These are phyloP conservation scores for Atlantisia rogersi DNA, from an alignment of 2,113 vertebrate genomes.

Conservation along the genomic window DNA sequence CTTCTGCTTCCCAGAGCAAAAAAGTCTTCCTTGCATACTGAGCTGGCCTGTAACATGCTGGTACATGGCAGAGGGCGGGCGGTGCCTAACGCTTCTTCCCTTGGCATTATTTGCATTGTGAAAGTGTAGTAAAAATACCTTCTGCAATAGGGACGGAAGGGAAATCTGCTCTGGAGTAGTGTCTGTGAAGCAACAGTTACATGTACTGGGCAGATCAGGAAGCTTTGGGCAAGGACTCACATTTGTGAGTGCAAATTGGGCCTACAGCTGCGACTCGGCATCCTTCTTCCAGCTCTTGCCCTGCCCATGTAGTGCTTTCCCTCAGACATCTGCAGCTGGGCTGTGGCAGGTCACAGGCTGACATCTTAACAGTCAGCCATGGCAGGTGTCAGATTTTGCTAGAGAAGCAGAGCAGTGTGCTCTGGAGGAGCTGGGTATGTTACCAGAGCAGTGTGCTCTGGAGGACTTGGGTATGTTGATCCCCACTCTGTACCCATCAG, in stretches of 20 bases:
- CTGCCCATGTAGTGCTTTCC: background rate
- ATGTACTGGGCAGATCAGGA: background rate
- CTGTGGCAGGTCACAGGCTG: background rate
- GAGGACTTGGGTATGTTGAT: background rate
- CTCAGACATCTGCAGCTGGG: background rate
- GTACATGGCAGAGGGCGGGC: background rate
- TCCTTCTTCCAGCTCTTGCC: background rate
- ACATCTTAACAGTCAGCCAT: background rate
- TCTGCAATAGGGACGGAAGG: background rate
- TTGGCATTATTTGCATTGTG: background rate
- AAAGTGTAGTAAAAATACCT: background rate
- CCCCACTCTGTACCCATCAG: background rate
- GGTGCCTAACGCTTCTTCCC: background rate
- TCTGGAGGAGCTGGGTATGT: background rate
- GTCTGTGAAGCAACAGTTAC: background rate
- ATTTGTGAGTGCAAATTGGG: background rate
- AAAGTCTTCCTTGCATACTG: background rate
- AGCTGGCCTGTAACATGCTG: background rate
- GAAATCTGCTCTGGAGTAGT: background rate
- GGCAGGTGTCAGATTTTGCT: background rate
- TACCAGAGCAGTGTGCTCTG: background rate
- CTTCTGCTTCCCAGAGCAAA: background rate
- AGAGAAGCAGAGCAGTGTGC: background rate
- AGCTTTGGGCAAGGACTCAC: constrained; percentile 28
- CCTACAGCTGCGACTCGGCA: background rate